phyloP scores from a whole-genome alignment of 2,888 invertebrate species.

The Camptogramma bilineatum region DNA sequence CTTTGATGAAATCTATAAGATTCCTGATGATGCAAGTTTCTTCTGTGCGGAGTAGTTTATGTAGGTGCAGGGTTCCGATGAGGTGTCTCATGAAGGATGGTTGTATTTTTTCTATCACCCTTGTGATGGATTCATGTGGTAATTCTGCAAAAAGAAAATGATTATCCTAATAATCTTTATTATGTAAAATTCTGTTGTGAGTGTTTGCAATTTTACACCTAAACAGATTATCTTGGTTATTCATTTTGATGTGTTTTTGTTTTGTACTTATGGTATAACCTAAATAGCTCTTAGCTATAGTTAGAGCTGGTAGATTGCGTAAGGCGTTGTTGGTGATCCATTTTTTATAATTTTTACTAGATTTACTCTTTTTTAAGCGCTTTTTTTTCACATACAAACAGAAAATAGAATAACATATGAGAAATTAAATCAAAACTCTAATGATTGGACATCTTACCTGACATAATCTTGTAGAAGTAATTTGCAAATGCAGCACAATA shows the following conservation, averaged over 20 bases:
- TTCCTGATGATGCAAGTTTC: conserved; percentile 61
- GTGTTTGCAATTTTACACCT: too few species aligned
- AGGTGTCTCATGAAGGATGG: conserved; percentile 69
- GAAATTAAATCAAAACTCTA: too few species aligned
- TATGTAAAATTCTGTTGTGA: conserved; percentile 1
- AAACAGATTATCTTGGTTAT: too few species aligned
- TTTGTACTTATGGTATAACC: too few species aligned
- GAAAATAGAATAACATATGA: too few species aligned
- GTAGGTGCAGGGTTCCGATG: conserved; percentile 59
- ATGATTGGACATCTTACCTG: conserved; percentile 62
- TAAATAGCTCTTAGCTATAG: too few species aligned
- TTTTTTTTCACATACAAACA: too few species aligned
- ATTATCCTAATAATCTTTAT: too few species aligned
- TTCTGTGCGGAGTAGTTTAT: conserved; percentile 54
- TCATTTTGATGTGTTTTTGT: not conserved
- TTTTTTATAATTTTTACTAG: too few species aligned
- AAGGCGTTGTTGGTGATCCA: too few species aligned
- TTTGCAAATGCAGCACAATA: conserved; percentile 64
- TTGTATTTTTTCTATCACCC: conserved; percentile 66
- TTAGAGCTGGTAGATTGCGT: too few species aligned
- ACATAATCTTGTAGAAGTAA: conserved; percentile 68
- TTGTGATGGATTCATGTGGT: conserved; percentile 62
- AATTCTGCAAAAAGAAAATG: conserved; percentile 63
- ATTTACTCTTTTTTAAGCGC: too few species aligned
- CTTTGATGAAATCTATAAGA: conserved; percentile 59